Base-by-base conservation (phyloP, 2,797 vertebrate species). In the Chrysocyon brachyurus region DNA sequence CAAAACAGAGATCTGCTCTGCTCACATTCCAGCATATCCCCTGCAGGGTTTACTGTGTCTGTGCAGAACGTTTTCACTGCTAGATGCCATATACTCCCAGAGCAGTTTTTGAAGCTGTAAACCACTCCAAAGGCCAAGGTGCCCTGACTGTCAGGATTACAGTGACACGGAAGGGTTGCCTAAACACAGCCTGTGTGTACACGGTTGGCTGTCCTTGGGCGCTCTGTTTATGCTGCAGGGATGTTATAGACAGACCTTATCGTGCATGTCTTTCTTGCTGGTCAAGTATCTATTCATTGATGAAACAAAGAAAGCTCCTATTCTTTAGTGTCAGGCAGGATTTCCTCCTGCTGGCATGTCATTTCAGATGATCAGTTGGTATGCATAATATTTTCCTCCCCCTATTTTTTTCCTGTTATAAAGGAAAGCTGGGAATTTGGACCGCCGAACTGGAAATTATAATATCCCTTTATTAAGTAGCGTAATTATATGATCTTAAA, bases 101-200 rank as follows among this genome's bases (percentile, higher is more conserved):
- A 64, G 12, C 70, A 90, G n/a, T 22, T 70, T 78, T 40, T 77
- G 66, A 87, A 96, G 68, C 61, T 66, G n/a, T 73, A 61, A 97
- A 88, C 72, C 72, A 17, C 33, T 91, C 15, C 46, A 52, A 86
- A 94, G 90, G 83, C 78, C 84, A 87, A 95, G 93, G 70, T 92
- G 22, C 68, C 72, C 22, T 79, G 86, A 78, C 22, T 83, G 15
- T 92, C 66, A 84, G 46, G 64, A 85, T 70, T 66, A 56, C 64
- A 79, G 57, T 33, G 75, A 70, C 66, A 79, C 1, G 5, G 81
- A 92, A 85, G 59, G 52, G 28, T 49, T 70, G 93, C 91, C 63
- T 75, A 54, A 75, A 16, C 21, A 28, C 22, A 64, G 88, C 64
- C 49, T 12, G 40, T 52, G 59, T 46, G 14, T 57, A 31, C n/a